Evolutionary conservation across 2,888 invertebrate species (phyloP).

Genomic region (Protonemura montana): DNA sequence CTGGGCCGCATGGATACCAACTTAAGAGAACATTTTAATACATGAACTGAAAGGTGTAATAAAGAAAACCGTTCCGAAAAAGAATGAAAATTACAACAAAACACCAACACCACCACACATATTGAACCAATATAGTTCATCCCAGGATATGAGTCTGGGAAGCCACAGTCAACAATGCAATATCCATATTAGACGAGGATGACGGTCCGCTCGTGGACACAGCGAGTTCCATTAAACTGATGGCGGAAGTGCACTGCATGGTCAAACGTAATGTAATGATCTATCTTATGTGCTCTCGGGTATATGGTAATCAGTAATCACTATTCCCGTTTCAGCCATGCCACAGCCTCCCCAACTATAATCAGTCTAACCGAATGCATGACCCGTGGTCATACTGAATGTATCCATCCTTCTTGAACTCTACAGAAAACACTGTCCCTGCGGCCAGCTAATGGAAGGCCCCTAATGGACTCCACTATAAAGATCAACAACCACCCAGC

Average conservation of each 20-base stretch:
- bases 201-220: background rate
- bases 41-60: too few species aligned
- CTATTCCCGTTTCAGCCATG: background rate
- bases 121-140: too few species aligned
- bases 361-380: conserved; percentile 7
- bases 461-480: background rate
- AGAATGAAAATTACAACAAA: too few species aligned
- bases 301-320: conserved; percentile 5
- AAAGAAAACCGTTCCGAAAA: too few species aligned
- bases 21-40: too few species aligned
- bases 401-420: background rate
- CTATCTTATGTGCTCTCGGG: background rate
- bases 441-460: background rate
- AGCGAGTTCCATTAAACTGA: background rate
- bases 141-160: too few species aligned
- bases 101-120: too few species aligned
- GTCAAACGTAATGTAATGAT: background rate
- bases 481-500: background rate
- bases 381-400: background rate
- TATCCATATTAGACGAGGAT: background rate
- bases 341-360: background rate
- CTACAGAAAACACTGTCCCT: background rate
- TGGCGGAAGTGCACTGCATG: background rate
- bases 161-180: background rate
- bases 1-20: too few species aligned